phyloP scores from a whole-genome alignment of 2,113 vertebrate genomes.

The Sinosuthora webbiana region DNA sequence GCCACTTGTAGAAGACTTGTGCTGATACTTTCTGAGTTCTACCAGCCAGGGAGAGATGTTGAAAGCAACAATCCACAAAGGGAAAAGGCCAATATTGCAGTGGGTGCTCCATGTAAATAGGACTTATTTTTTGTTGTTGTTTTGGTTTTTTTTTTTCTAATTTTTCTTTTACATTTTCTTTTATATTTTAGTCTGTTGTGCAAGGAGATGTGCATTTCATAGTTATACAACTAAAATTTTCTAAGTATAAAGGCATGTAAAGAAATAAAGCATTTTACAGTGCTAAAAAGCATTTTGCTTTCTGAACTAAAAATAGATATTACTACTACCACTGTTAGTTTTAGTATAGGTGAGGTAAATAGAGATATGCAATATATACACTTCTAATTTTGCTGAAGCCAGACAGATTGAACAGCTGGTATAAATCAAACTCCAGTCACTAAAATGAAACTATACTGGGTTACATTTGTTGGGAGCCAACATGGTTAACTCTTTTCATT shows the following conservation, averaged over 20 bases:
- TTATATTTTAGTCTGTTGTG: neutral
- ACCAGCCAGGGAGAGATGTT: neutral
- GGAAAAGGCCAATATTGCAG: neutral
- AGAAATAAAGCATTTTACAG: neutral
- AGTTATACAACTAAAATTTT: neutral
- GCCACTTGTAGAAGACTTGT: neutral
- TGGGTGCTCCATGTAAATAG: neutral
- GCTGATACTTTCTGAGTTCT: neutral
- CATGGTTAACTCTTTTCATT: neutral
- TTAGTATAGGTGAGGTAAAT: neutral
- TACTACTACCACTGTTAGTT: neutral
- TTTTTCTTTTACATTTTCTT: too few relatives aligned
- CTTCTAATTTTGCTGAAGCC: neutral
- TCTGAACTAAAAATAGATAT: neutral
- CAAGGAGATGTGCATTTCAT: neutral
- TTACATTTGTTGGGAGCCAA: neutral
- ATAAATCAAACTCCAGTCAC: neutral
- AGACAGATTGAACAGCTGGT: neutral
- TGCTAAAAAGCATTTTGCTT: neutral
- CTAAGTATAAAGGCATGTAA: neutral
- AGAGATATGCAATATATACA: neutral
- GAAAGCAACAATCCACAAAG: neutral
- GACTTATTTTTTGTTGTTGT: neutral
- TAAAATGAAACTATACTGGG: neutral
- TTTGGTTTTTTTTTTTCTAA: rapidly evolving